These are phyloP conservation scores for Eutrigla gurnardus DNA, from an alignment of 2,797 vertebrate genomes.

Conservation along the genomic window DNA sequence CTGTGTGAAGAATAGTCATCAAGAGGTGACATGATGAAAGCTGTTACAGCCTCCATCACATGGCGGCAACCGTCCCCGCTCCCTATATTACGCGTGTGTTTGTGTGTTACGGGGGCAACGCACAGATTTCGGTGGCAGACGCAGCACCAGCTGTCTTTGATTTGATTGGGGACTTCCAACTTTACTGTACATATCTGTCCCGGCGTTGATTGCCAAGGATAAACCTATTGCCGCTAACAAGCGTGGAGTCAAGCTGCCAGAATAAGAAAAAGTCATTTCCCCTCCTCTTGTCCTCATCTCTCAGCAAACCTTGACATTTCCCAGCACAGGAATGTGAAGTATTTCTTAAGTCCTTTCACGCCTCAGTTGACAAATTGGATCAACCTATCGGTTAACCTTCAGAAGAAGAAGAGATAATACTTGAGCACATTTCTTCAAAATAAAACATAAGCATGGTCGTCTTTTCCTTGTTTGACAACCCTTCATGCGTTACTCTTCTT, in stretches of 20 bases:
- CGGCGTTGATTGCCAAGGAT: slow-evolving; percentile 79
- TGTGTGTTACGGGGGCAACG: slow-evolving; percentile 16
- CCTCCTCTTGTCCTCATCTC: slow-evolving; percentile 78
- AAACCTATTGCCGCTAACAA: slow-evolving; percentile 82
- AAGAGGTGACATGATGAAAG: slow-evolving; percentile 46
- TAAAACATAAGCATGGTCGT: slow-evolving; percentile 69
- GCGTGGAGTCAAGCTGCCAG: slow-evolving; percentile 73
- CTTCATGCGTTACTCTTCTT: slow-evolving; percentile 43
- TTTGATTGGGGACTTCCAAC: slow-evolving; percentile 68
- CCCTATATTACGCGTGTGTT: slow-evolving; percentile 30
- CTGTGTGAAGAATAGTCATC: slow-evolving; percentile 67
- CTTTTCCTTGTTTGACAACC: slow-evolving; percentile 69
- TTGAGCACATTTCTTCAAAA: slow-evolving; percentile 75
- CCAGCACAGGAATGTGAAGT: slow-evolving; percentile 77
- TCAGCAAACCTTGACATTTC: slow-evolving; percentile 85
- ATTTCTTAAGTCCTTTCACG: slow-evolving; percentile 84
- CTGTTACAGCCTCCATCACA: slow-evolving; percentile 52
- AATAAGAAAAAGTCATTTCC: slow-evolving; percentile 74
- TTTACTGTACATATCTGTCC: slow-evolving; percentile 71
- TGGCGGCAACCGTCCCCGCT: slow-evolving; percentile 23
- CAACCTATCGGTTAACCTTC: slow-evolving; percentile 86
- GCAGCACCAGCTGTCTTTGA: slow-evolving; percentile 61
- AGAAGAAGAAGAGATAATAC: slow-evolving; percentile 80
- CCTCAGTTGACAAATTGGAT: slow-evolving; percentile 84
- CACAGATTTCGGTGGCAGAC: slow-evolving; percentile 60